Conservation (phyloP, 1,140 invertebrate genomes). For the Pantala flavescens region DNA sequence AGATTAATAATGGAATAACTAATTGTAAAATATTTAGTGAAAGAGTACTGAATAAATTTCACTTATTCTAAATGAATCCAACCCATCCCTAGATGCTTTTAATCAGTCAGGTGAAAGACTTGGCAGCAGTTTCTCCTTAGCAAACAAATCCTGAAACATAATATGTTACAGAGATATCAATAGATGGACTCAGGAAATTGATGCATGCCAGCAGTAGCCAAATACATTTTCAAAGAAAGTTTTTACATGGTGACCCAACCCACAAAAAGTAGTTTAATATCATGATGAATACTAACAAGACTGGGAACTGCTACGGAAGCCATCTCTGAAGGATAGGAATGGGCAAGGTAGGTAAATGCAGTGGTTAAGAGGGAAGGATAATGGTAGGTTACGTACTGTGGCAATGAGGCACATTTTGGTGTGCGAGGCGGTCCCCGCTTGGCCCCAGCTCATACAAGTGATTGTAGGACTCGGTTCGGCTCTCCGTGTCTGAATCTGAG, state of each 20-base stretch:
- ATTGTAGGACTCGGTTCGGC: constrained; percentile 40
- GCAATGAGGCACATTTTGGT: background rate
- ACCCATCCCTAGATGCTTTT: background rate
- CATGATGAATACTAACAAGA: background rate
- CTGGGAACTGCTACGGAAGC: constrained; percentile 6
- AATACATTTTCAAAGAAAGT: background rate
- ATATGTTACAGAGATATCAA: background rate
- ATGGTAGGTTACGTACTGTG: background rate
- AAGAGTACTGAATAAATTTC: too few species aligned
- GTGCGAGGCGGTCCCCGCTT: background rate
- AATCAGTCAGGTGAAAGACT: background rate
- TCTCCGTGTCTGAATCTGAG: constrained; percentile 45
- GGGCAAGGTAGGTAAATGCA: background rate
- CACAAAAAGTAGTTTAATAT: background rate
- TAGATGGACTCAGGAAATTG: background rate
- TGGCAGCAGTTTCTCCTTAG: background rate
- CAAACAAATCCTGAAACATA: background rate
- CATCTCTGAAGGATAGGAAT: background rate
- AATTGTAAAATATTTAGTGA: too few species aligned
- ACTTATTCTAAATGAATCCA: background rate
- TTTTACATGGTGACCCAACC: background rate
- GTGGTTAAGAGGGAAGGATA: background rate
- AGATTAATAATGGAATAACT: too few species aligned
- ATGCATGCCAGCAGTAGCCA: constrained; percentile 7
- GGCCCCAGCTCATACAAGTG: constrained; percentile 35